Evolutionary conservation across 2,888 invertebrate genomes (phyloP).

Genomic region (Patella pellucida): DNA sequence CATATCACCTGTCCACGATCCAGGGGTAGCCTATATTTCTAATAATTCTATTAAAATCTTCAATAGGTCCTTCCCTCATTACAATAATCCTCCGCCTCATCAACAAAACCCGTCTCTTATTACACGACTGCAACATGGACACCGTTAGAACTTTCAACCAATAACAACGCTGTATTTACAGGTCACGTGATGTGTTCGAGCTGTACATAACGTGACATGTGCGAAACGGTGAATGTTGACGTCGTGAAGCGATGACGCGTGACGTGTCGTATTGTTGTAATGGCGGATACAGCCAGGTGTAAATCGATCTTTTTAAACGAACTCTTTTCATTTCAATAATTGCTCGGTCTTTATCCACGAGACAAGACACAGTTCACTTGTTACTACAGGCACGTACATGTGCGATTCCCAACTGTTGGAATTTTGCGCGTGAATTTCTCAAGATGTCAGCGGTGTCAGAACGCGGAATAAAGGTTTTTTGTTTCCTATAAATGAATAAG

Average conservation of each 20-base stretch:
- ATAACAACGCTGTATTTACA: not conserved
- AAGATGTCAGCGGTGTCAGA: constrained; percentile 1
- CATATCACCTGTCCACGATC: no score
- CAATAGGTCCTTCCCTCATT: no score
- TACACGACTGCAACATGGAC: no score
- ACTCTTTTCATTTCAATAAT: not conserved
- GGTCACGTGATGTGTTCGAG: not conserved
- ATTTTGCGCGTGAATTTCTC: not conserved
- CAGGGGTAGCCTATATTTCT: no score
- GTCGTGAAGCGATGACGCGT: not conserved
- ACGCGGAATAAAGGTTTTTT: no score
- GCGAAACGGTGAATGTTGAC: not conserved
- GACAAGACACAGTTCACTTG: not conserved
- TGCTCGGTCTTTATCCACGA: not conserved
- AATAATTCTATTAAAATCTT: no score
- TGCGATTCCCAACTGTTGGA: constrained; percentile 1
- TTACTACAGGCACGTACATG: not conserved
- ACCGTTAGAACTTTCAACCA: constrained; percentile 11
- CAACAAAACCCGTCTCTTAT: no score
- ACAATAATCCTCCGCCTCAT: no score
- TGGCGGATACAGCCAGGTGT: no score
- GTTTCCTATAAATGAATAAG: no score
- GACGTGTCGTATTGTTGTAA: not conserved
- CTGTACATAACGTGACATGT: constrained; percentile 9
- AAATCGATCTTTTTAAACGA: no score